Percentiles rank a stretch among this genome's conserved stretches.
These are phyloP conservation scores for Pseudoatta argentina DNA, from an alignment of 1,140 invertebrate species.

Conservation along the genomic window DNA sequence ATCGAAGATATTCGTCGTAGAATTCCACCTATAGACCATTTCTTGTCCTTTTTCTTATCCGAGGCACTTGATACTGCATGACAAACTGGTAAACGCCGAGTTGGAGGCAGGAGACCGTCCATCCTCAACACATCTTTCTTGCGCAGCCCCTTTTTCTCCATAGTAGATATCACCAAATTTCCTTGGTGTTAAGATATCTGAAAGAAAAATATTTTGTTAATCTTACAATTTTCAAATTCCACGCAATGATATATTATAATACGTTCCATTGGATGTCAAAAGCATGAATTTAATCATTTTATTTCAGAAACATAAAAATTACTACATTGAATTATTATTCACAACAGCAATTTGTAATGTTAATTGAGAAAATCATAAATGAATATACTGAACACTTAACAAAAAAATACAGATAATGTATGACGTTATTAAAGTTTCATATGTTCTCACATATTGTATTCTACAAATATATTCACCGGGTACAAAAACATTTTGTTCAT, in stretches of 20 bases:
- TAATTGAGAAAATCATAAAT: no score
- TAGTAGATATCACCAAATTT: constrained; percentile 17
- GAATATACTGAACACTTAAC: no score
- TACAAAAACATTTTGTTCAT: no score
- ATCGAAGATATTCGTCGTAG: constrained; percentile 71
- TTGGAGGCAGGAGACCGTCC: constrained; percentile 72
- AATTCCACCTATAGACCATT: constrained; percentile 72
- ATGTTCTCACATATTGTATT: no score
- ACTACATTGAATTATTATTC: no score
- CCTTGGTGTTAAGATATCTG: constrained; percentile 42
- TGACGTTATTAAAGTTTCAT: no score
- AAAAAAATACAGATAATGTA: no score
- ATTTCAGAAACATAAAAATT: not conserved
- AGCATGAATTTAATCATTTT: not conserved
- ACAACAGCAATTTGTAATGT: no score
- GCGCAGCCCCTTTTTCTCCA: constrained; percentile 69
- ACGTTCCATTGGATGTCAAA: not conserved
- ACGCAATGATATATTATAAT: not conserved
- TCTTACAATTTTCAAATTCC: not conserved
- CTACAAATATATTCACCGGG: no score
- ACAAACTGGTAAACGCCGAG: constrained; percentile 64
- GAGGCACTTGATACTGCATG: constrained; percentile 53
- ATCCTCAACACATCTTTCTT: constrained; percentile 71
- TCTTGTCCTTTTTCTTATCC: constrained; percentile 71
- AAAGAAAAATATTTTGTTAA: constrained; percentile 13